Conservation (phyloP, 2,888 invertebrate species). For the Pseudococcus viburni region DNA sequence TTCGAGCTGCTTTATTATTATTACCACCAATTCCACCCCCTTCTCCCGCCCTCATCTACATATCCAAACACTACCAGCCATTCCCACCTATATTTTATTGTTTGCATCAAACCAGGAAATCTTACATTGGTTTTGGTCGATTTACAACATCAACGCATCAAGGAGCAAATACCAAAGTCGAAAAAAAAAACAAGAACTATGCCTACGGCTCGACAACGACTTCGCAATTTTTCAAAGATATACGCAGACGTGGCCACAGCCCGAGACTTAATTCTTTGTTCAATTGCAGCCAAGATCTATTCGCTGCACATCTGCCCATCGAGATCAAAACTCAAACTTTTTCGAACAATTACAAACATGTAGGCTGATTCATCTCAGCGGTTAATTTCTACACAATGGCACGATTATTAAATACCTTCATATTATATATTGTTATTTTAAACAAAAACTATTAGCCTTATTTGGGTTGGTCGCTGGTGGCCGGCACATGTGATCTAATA, state of each 20-base stretch:
- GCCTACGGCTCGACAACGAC: background rate
- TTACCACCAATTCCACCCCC: too few species aligned
- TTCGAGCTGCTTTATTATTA: background rate
- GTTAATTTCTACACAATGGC: too few species aligned
- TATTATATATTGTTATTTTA: background rate
- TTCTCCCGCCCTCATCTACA: too few species aligned
- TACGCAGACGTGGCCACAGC: background rate
- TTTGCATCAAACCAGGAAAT: background rate
- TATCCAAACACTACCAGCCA: background rate
- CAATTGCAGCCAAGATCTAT: background rate
- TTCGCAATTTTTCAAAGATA: background rate
- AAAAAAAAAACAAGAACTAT: background rate
- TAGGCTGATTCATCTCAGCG: too few species aligned
- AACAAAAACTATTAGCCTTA: background rate
- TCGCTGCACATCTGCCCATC: background rate
- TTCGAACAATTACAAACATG: background rate
- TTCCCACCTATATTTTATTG: background rate
- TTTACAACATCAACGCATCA: background rate
- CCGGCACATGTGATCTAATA: background rate
- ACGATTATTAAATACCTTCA: too few species aligned
- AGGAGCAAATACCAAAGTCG: background rate
- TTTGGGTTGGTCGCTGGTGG: slow-evolving; percentile 9
- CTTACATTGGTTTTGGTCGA: background rate
- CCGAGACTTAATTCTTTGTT: background rate
- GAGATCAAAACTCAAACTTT: background rate